Percentiles rank a stretch among this genome's conserved stretches.
These are phyloP conservation scores for Chlorodrepanis virens DNA, from an alignment of 2,113 vertebrate genomes.

Conservation along the genomic window DNA sequence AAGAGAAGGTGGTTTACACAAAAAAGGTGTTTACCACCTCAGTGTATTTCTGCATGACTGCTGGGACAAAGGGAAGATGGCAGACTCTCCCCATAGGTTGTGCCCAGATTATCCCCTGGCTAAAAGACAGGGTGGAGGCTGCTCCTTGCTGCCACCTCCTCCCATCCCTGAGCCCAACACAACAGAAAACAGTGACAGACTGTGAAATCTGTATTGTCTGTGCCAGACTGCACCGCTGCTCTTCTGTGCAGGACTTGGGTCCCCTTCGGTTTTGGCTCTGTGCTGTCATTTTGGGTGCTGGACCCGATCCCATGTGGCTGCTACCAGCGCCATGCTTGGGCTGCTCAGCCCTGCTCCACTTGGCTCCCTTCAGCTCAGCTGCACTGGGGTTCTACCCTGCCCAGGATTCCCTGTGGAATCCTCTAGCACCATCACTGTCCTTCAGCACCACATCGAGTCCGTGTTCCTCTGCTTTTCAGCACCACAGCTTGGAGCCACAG, in stretches of 20 bases:
- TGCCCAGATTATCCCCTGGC: neutral
- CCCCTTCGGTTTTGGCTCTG: accelerated
- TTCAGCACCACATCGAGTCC: accelerated
- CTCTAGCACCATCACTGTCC: accelerated
- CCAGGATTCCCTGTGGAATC: neutral
- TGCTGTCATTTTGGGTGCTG: neutral
- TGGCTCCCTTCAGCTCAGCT: neutral
- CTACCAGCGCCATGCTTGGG: neutral
- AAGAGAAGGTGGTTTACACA: neutral
- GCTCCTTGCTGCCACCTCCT: neutral
- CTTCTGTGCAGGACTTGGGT: neutral
- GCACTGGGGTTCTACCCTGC: neutral
- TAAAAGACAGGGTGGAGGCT: neutral
- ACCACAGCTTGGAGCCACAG: neutral
- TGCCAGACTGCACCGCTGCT: accelerated
- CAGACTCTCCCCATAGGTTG: accelerated
- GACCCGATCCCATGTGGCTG: accelerated
- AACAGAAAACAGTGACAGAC: neutral
- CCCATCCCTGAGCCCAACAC: neutral
- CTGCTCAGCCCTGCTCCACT: neutral
- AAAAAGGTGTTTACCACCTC: neutral
- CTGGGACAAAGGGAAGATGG: no score
- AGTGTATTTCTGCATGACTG: accelerated
- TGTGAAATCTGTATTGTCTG: accelerated
- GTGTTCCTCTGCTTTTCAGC: neutral